Evolutionary conservation across 2,797 vertebrate genomes (phyloP), one percentile per base, ranked within the genome.

Genomic region (Gorsachius magnificus): DNA sequence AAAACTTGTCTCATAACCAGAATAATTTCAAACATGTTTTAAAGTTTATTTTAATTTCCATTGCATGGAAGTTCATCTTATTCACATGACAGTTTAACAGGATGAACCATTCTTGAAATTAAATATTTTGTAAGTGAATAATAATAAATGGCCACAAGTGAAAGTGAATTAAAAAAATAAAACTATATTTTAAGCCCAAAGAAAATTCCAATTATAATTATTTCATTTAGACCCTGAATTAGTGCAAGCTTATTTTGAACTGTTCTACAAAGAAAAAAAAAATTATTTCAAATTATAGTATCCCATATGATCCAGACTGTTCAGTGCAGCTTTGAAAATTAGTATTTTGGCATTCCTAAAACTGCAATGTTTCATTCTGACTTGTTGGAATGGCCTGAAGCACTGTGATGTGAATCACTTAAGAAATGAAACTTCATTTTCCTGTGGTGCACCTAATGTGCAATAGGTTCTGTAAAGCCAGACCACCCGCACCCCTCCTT

Each of bases 321-420:
- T 89, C 57, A 71, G 8, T 61, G 25, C 6, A 68, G 46, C 45
- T 87, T 91, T 65, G 58, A 82, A 87, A 91, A 84, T 43, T 2
- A 79, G 45, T 33, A 65, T 76, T 92, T 64, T 89, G 58, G 13
- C 63, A 69, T 93, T 87, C 18, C 31, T 89, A 53, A 75, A 82
- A 64, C 26, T n/a, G 14, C 16, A 79, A 8, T 38, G 41, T 64
- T 89, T 87, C 25, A 18, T 84, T 87, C 28, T 53, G 61, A 36
- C 87, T 84, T 91, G 48, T 69, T 69, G 50, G 36, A 87, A 82
- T 43, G 36, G 26, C 33, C 36, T 72, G 63, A 76, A 76, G 43
- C 61, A 28, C 29, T 71, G 36, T 58, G 61, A 76, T 64, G 70
- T 53, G 58, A 89, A 87, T 65, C 84, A 57, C n/a, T 90, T 76